Conservation (phyloP, 2,113 vertebrate species). For the Corythornis cristatus region DNA sequence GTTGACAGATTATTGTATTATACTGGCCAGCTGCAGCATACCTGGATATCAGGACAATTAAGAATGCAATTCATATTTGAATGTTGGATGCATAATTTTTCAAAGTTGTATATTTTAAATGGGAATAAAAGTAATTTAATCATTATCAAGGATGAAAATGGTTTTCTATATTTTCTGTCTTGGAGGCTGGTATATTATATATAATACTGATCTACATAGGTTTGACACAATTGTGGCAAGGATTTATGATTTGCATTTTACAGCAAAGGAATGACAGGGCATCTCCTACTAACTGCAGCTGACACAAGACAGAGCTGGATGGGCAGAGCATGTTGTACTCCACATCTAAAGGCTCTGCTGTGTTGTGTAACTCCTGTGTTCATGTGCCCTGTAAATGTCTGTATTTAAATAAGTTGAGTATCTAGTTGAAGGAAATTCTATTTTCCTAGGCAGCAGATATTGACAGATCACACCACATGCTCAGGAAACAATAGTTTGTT, state of each 20-base stretch:
- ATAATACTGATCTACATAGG: neutral
- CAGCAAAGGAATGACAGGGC: neutral
- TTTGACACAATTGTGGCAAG: neutral
- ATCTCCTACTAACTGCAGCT: neutral
- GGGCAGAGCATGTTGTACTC: neutral
- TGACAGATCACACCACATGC: fast-evolving
- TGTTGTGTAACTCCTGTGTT: neutral
- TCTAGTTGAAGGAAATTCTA: neutral
- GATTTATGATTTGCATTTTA: neutral
- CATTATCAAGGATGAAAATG: neutral
- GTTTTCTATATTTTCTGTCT: neutral
- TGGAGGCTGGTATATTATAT: neutral
- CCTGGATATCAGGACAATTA: neutral
- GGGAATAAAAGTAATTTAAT: constrained; percentile 56
- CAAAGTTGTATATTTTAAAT: constrained; percentile 56
- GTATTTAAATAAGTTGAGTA: neutral
- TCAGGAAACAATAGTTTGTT: neutral
- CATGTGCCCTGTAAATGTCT: fast-evolving
- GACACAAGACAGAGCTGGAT: neutral
- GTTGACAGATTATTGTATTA: neutral
- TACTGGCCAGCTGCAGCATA: neutral
- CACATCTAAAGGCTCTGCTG: neutral
- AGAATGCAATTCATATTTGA: constrained; percentile 34
- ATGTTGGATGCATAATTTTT: constrained; percentile 50
- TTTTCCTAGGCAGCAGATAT: neutral